Percentiles rank a stretch among this genome's conserved stretches.
Conservation (phyloP, 2,888 invertebrate genomes). For the Seira ritae region DNA sequence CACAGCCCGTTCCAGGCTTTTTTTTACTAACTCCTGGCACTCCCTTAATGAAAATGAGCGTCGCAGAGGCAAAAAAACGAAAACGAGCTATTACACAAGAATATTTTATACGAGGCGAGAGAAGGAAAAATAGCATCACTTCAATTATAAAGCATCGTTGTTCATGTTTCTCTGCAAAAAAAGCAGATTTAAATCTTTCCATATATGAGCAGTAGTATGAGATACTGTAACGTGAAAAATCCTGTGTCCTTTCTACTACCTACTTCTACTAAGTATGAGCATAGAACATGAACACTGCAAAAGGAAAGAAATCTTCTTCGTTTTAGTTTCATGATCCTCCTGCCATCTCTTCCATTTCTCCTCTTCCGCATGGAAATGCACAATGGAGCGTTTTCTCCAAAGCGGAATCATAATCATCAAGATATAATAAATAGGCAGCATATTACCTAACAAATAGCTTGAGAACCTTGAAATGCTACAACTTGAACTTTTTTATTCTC, state of each 20-base stretch:
- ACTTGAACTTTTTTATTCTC: slow-evolving; percentile 14
- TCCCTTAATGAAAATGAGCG: slow-evolving; percentile 58
- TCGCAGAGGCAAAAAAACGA: slow-evolving; percentile 27
- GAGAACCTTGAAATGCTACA: slow-evolving; percentile 18
- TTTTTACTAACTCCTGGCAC: slow-evolving; percentile 53
- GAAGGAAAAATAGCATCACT: not conserved
- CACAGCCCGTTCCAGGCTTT: slow-evolving; percentile 40
- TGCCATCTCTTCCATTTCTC: not conserved
- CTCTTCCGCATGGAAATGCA: not conserved
- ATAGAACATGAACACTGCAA: too few species aligned
- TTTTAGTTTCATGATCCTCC: too few species aligned
- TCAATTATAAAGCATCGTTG: not conserved
- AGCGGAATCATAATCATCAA: not conserved
- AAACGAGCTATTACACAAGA: slow-evolving; percentile 17
- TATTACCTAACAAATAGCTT: slow-evolving; percentile 35
- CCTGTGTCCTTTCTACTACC: too few species aligned
- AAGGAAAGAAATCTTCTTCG: too few species aligned
- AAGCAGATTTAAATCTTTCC: not conserved
- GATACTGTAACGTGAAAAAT: too few species aligned
- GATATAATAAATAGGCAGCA: slow-evolving; percentile 24
- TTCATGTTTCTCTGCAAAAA: not conserved
- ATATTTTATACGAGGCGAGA: not conserved
- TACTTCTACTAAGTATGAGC: too few species aligned
- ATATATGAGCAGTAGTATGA: too few species aligned
- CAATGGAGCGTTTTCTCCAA: not conserved